Evolutionary conservation across 2,888 invertebrate genomes (phyloP), one percentile per base, ranked within the genome.

Genomic region (Philereme transversata): DNA sequence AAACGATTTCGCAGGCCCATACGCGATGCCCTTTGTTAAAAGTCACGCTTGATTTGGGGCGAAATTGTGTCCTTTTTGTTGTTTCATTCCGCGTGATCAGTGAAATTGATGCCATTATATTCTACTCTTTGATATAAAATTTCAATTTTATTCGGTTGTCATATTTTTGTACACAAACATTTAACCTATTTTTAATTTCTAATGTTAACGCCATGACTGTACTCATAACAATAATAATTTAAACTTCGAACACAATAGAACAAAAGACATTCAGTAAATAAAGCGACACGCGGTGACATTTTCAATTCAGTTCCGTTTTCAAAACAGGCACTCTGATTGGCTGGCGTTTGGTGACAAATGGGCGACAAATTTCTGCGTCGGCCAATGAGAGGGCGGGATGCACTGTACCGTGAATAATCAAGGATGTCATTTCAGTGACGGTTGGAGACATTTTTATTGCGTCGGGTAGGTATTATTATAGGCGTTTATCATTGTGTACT

Each of bases 61-160:
- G 79, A 88, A 90, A 89, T 88, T 83, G 82, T 89, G 90, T 88
- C 90, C 84, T 89, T 90, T 90, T 91, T 90, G 90, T 91, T 89
- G 82, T 88, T 85, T 82, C 82, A 84, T 82, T 84, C 81, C 74
- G 73, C 78, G 75, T 84, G 87, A 88, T 86, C 83, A 83, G 86
- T 90, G 86, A 87, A 88, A 85, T 87, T 82, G 81, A 78, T 76
- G 71, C 75, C 74, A 83, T 85, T 85, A 78, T 82, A 71, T 61
- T 70, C 69, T 61, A 61, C 57, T 57, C 52, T 50, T 61, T 63
- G 68, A 62, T 70, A 64, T 55, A 10, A n/a, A 43, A 41, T 35
- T 51, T 58, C 22, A 51, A 62, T 51, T 57, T 51, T 46, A n/a
- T n/a, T 73, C 67, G 76, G 68, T 59, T 77, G 75, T 79, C 77